Conservation (phyloP, 2,113 vertebrate genomes). For the Pogona vitticeps region DNA sequence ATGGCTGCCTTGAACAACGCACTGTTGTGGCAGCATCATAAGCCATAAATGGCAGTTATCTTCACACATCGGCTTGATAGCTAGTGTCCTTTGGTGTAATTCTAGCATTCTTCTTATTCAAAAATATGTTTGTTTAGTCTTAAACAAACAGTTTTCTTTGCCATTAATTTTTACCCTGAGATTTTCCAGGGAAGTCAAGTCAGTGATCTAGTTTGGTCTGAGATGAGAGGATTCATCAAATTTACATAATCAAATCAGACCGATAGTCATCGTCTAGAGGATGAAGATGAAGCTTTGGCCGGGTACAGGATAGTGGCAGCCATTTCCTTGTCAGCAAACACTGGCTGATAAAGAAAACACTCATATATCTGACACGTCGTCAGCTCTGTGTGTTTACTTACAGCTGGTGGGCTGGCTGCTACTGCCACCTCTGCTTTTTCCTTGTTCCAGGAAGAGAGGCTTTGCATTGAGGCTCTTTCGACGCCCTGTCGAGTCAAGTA, state of each 20-base stretch:
- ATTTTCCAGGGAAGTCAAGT: not conserved
- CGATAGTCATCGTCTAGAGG: constrained; percentile 58
- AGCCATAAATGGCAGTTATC: not conserved
- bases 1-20: not conserved
- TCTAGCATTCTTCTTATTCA: not conserved
- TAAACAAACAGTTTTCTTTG: not conserved
- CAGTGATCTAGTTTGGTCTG: not conserved
- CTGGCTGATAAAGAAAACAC: constrained; percentile 78
- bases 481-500: constrained; percentile 7
- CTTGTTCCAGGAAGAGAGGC: constrained; percentile 12
- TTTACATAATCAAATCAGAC: constrained; percentile 60
- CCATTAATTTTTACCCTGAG: not conserved
- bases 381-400: constrained; percentile 80
- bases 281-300: constrained; percentile 61
- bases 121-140: not conserved
- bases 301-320: constrained; percentile 21
- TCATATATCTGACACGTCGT: constrained; percentile 80
- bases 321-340: constrained; percentile 76
- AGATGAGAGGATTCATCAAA: not conserved
- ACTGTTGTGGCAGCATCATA: too few species aligned
- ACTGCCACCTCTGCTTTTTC: constrained; percentile 68
- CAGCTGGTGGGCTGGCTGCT: constrained; percentile 57
- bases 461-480: constrained; percentile 41
- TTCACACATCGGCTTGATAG: too few species aligned
- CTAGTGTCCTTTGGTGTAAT: not conserved